phyloP scores from a whole-genome alignment of 2,113 vertebrate genomes.

The Varanus komodoensis region DNA sequence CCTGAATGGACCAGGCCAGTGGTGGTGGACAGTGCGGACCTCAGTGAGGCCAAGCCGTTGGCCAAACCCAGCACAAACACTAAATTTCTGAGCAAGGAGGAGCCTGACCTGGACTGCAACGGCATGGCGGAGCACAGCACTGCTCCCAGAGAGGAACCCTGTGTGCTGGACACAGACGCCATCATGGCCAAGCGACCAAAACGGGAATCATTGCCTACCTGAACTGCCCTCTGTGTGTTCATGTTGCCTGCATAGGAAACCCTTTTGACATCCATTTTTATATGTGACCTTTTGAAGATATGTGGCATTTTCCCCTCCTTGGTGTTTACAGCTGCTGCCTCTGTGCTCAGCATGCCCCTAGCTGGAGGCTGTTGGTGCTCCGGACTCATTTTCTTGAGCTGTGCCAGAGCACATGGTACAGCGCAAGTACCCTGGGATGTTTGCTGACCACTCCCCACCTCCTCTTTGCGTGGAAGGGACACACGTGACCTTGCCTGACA shows the following conservation, averaged over 20 bases:
- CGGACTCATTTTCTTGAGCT: not conserved
- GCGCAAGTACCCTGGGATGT: too few relatives aligned
- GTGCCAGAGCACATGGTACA: too few relatives aligned
- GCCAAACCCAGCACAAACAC: not conserved
- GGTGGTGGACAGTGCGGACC: slow-evolving; percentile 72
- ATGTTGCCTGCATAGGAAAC: not conserved
- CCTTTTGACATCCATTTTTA: slow-evolving; percentile 50
- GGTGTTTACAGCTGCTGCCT: not conserved
- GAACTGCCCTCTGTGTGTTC: slow-evolving; percentile 36
- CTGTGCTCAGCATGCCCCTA: not conserved
- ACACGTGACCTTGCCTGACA: too few relatives aligned
- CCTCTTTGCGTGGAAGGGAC: too few relatives aligned
- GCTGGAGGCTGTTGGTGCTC: not conserved
- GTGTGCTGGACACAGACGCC: not conserved
- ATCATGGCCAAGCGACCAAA: slow-evolving; percentile 71
- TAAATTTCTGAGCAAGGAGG: slow-evolving; percentile 32
- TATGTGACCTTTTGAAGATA: slow-evolving; percentile 56
- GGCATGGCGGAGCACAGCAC: not conserved
- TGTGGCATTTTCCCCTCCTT: not conserved
- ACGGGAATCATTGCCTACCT: slow-evolving; percentile 63
- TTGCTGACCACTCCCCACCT: too few relatives aligned
- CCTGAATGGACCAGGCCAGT: slow-evolving; percentile 89
- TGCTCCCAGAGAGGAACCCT: slow-evolving; percentile 26
- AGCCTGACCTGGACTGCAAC: not conserved
- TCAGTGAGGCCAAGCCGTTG: not conserved